Conservation (phyloP, 53 echinoderm and acorn worm genomes). For the Astropecten irregularis region DNA sequence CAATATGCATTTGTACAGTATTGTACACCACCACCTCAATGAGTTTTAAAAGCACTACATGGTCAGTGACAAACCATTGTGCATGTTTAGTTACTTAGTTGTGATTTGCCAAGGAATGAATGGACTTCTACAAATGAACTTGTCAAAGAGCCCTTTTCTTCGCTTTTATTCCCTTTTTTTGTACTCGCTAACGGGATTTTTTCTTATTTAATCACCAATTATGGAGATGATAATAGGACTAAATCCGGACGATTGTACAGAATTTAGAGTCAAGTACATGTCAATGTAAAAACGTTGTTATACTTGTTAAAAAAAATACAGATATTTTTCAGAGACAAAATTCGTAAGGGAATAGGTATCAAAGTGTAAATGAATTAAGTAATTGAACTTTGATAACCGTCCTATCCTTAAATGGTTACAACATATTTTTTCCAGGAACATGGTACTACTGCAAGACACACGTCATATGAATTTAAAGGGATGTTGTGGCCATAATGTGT, state of each 20-base stretch:
- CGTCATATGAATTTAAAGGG: no score
- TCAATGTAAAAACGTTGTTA: no score
- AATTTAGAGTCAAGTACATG: neutral
- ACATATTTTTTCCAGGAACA: no score
- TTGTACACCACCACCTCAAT: conserved; percentile 25
- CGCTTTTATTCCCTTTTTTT: neutral
- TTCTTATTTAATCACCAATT: no score
- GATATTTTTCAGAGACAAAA: no score
- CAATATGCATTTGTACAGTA: conserved; percentile 57
- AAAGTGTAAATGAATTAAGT: no score
- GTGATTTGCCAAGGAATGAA: conserved; percentile 40
- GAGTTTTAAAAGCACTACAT: conserved; percentile 29
- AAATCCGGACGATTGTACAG: neutral
- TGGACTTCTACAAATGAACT: conserved; percentile 26
- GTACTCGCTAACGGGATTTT: neutral
- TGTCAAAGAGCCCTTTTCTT: neutral
- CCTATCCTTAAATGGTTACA: no score
- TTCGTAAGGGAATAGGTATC: no score
- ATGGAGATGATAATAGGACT: neutral
- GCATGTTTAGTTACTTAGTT: conserved; percentile 34
- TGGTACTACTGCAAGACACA: no score
- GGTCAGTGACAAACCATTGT: conserved; percentile 11
- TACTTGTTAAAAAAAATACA: no score
- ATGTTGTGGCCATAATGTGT: no score
- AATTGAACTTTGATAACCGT: no score